These are phyloP conservation scores for Takifugu bimaculatus DNA, from an alignment of 2,113 vertebrate species.

Conservation along the genomic window DNA sequence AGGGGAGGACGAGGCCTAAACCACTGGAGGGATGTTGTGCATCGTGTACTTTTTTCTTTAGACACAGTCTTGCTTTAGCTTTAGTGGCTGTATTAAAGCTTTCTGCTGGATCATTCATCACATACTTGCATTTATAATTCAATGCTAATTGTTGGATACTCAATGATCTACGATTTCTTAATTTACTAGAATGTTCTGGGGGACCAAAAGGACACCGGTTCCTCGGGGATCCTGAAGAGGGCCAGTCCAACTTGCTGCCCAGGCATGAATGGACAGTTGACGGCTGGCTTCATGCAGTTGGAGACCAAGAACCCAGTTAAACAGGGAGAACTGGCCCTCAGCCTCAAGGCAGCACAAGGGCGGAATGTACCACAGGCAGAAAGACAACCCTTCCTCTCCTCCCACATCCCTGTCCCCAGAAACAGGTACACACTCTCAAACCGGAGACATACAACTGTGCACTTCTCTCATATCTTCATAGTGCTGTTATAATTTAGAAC, in stretches of 20 bases:
- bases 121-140: neutral
- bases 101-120: neutral
- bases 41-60: no score
- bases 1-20: no score
- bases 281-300: slow-evolving; percentile 65
- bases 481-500: neutral
- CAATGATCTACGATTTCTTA: neutral
- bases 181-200: slow-evolving; percentile 54
- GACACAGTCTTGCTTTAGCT: neutral
- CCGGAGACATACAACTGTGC: neutral
- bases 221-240: slow-evolving; percentile 65
- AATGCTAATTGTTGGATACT: neutral
- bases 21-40: no score
- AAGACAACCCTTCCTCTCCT: slow-evolving; percentile 56
- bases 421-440: slow-evolving; percentile 67
- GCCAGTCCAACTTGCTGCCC: slow-evolving; percentile 67
- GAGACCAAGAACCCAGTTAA: slow-evolving; percentile 68
- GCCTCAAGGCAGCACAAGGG: slow-evolving; percentile 51
- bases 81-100: neutral
- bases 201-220: slow-evolving; percentile 62
- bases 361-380: slow-evolving; percentile 49
- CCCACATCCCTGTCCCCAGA: slow-evolving; percentile 77
- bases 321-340: slow-evolving; percentile 52
- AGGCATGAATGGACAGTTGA: slow-evolving; percentile 58
- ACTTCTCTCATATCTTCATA: neutral